Percentiles rank a stretch among this genome's conserved stretches.
Evolutionary conservation across 2,113 vertebrate genomes (phyloP).

Genomic region (Irena cyanogastra): DNA sequence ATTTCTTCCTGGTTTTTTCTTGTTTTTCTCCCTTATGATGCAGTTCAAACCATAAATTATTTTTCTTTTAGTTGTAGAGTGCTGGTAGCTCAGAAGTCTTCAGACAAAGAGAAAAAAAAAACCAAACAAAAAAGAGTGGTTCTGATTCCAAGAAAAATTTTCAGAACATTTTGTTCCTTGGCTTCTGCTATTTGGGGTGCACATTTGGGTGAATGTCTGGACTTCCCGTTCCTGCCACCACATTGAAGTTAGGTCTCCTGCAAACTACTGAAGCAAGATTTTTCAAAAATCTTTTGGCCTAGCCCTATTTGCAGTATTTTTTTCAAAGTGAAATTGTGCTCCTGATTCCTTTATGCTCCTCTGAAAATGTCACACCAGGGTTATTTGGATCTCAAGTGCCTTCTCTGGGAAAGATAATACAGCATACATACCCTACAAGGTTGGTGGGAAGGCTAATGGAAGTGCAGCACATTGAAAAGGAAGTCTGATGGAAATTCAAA

Average conservation of each 20-base stretch:
- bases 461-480: not conserved
- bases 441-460: not conserved
- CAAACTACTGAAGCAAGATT: not conserved
- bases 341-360: not conserved
- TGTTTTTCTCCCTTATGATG: not conserved
- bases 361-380: not conserved
- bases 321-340: not conserved
- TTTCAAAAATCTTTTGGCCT: not conserved
- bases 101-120: not conserved
- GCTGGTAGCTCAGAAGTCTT: not conserved
- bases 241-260: not conserved
- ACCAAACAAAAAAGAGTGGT: fast-evolving
- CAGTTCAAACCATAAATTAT: not conserved
- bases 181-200: not conserved
- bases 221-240: not conserved
- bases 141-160: not conserved
- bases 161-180: not conserved
- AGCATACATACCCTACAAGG: not conserved
- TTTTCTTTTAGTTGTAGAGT: not conserved
- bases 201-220: not conserved
- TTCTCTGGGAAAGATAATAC: not conserved
- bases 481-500: not conserved
- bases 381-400: not conserved
- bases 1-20: not conserved
- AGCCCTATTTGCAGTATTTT: not conserved